These are phyloP conservation scores for Glaucidium brasilianum DNA, from an alignment of 2,113 vertebrate species.

Conservation along the genomic window DNA sequence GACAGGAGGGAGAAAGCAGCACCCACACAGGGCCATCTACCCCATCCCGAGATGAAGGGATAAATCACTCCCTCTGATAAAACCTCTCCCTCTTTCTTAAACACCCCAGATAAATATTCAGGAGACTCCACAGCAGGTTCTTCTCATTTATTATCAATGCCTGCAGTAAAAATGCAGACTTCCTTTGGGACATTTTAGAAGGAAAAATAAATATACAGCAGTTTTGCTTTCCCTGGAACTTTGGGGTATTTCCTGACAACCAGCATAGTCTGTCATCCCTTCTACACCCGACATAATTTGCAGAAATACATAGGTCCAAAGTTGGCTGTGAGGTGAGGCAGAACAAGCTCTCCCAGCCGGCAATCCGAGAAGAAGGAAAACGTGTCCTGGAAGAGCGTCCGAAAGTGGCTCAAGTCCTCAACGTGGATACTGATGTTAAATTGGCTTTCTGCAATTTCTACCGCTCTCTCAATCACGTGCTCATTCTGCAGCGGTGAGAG, in stretches of 20 bases:
- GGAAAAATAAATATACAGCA: conserved; percentile 4
- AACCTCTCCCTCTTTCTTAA: neutral
- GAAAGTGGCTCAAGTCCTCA: conserved; percentile 79
- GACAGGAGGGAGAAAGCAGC: neutral
- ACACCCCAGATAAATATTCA: neutral
- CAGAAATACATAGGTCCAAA: conserved; percentile 96
- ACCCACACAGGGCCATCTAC: neutral
- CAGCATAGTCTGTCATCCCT: neutral
- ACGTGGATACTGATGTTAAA: conserved; percentile 72
- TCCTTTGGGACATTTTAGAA: neutral
- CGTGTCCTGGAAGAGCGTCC: conserved; percentile 77
- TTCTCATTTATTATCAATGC: neutral
- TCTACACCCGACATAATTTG: conserved; percentile 78
- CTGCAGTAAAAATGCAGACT: neutral
- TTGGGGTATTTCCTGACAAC: neutral
- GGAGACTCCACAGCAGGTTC: neutral
- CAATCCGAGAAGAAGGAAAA: conserved; percentile 84
- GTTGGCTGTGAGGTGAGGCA: conserved; percentile 91
- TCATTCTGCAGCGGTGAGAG: conserved; percentile 91
- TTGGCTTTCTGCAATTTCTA: conserved; percentile 76
- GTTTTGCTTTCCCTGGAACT: neutral
- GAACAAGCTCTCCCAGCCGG: conserved; percentile 85
- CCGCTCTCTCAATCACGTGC: conserved; percentile 82
- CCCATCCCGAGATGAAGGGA: accelerated
- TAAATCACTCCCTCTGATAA: neutral